These are phyloP conservation scores for Cactoblastis cactorum DNA, from an alignment of 2,888 invertebrate genomes.

Conservation along the genomic window DNA sequence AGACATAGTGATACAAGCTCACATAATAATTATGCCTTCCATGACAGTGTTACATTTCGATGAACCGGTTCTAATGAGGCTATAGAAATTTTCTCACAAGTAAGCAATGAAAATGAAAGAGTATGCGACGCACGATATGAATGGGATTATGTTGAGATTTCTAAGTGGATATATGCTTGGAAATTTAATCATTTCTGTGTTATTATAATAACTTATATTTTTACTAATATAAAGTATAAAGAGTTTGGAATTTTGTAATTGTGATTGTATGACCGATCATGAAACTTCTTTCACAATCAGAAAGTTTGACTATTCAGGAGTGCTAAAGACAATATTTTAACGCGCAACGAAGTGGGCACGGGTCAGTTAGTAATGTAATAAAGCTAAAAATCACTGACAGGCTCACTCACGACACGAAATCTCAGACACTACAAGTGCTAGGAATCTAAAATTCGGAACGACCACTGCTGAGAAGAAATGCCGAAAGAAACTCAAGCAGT, in stretches of 20 bases:
- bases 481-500: background rate
- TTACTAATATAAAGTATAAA: background rate
- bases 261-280: background rate
- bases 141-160: constrained; percentile 7
- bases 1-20: constrained; percentile 34
- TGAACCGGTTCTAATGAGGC: background rate
- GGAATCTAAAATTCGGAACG: too few relatives aligned
- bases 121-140: background rate
- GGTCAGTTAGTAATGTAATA: too few relatives aligned
- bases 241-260: background rate
- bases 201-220: too few relatives aligned
- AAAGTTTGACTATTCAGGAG: too few relatives aligned
- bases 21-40: constrained; percentile 22
- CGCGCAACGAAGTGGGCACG: too few relatives aligned
- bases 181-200: background rate
- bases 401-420: too few relatives aligned
- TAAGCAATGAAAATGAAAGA: constrained; percentile 8
- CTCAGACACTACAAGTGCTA: too few relatives aligned
- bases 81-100: constrained; percentile 10
- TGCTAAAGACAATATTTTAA: too few relatives aligned
- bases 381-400: too few relatives aligned
- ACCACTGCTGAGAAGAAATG: background rate
- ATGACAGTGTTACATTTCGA: constrained; percentile 4
- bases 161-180: background rate
- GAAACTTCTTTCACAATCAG: too few relatives aligned